Evolutionary conservation across 2,888 invertebrate genomes (phyloP).

Genomic region (Aquatica leii): DNA sequence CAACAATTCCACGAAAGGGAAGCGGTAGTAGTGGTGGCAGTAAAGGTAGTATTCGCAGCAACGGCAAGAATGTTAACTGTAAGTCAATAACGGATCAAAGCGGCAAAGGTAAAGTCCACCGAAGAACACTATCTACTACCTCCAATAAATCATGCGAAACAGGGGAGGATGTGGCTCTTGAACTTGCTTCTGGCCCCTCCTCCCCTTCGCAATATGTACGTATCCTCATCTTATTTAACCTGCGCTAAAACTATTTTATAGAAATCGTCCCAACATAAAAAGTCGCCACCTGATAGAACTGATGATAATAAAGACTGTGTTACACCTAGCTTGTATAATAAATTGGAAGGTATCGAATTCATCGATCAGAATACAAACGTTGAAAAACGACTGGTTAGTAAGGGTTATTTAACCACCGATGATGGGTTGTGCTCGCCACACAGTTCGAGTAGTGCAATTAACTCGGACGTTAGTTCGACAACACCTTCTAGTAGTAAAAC

Average conservation of each 20-base stretch:
- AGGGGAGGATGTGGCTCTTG: conserved; percentile 67
- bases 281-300: conserved; percentile 28
- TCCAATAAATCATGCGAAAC: conserved; percentile 55
- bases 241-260: not conserved
- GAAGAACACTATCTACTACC: conserved; percentile 61
- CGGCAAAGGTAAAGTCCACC: conserved; percentile 66
- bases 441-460: conserved; percentile 59
- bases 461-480: conserved; percentile 20
- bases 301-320: conserved; percentile 32
- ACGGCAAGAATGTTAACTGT: conserved; percentile 61
- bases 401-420: conserved; percentile 60
- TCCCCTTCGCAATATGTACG: conserved; percentile 68
- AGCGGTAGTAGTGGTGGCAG: conserved; percentile 53
- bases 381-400: conserved; percentile 55
- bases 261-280: not conserved
- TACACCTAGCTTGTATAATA: conserved; percentile 51
- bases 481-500: conserved; percentile 10
- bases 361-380: conserved; percentile 69
- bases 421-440: too few species aligned
- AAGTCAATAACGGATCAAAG: conserved; percentile 62
- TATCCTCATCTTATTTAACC: too few species aligned
- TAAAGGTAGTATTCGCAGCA: conserved; percentile 58
- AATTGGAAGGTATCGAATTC: conserved; percentile 65
- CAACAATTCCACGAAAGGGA: conserved; percentile 58
- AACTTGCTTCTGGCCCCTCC: conserved; percentile 65